Evolutionary conservation across 2,113 vertebrate genomes (phyloP), one percentile per base, ranked within the genome.

Genomic region (Perca fluviatilis): DNA sequence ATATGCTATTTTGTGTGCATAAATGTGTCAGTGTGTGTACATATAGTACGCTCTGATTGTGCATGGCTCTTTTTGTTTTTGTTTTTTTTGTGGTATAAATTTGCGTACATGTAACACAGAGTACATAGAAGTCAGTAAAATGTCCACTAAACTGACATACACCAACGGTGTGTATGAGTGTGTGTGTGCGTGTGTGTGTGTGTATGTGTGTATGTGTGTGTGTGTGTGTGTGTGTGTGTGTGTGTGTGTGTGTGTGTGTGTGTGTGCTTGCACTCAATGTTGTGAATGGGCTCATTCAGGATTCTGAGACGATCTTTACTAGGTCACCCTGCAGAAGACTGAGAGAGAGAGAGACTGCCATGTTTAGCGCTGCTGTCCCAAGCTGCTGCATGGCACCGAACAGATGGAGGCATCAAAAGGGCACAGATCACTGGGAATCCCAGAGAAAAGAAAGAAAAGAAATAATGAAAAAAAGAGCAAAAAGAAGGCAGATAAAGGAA

Each of bases 251-350:
- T 74, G 54, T 56, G 7, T 63, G 50, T 21, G 57, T 27, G 70
- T 67, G 53, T 72, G 66, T 51, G 58, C 66, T 21, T 23, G 54
- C 27, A 10, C 65, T 82, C 43, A 46, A 56, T 69, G 21, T 74
- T 77, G 82, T 90, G 86, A 91, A 92, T 89, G 80, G 73, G 58
- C 84, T 88, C 91, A 90, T 94, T 93, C 82, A 94, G 79, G 53
- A 90, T 91, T 90, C 67, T 57, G 65, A 78, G 81, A 72, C 60
- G 25, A 77, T 75, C 73, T 87, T 86, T 92, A 89, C 77, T 91
- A 86, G 91, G 90, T 92, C 93, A 92, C 76, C 56, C 75, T 87
- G 86, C 84, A 86, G 77, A 88, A 58, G 62, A 86, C 57, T 61
- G 60, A 77, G 83, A 21, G 68, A 77, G 30, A 65, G 62, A 58